A percentile compares a stretch with the other conserved stretches of the same genome.
Conservation (phyloP, 2,113 vertebrate species). For the Zingel zingel region DNA sequence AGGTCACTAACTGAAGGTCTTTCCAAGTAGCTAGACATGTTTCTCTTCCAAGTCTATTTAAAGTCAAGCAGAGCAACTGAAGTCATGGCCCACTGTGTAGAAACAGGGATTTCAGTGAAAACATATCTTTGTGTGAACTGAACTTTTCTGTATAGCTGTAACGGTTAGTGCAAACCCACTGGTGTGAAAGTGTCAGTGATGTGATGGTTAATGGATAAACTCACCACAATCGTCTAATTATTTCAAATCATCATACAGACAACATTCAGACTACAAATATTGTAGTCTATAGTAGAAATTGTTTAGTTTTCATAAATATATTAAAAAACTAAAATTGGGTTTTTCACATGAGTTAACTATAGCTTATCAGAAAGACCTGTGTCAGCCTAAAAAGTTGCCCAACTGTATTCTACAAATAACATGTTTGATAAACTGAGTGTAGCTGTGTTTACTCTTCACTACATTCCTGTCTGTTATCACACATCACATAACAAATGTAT, state of each 20-base stretch:
- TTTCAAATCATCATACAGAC: no score
- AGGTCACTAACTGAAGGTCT: conserved; percentile 72
- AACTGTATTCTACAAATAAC: background rate
- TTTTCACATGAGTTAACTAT: background rate
- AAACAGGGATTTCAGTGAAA: conserved; percentile 50
- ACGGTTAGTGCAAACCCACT: background rate
- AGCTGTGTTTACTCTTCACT: conserved; percentile 1
- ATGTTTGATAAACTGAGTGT: background rate
- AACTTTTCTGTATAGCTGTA: background rate
- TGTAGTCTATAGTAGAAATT: no score
- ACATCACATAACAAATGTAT: background rate
- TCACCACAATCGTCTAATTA: background rate
- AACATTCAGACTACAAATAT: no score
- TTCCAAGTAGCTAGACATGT: conserved; percentile 57
- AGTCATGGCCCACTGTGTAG: conserved; percentile 42
- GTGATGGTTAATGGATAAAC: background rate
- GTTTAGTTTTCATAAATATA: no score
- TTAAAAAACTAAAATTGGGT: no score
- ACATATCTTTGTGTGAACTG: background rate
- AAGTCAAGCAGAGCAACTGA: conserved; percentile 55
- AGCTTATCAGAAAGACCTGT: background rate
- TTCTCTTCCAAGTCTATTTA: conserved; percentile 71
- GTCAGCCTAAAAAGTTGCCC: background rate
- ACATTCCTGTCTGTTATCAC: conserved; percentile 25
- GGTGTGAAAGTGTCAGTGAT: no score